Base-by-base conservation (phyloP, 2,888 invertebrate genomes). In the Anoncus sp. region DNA sequence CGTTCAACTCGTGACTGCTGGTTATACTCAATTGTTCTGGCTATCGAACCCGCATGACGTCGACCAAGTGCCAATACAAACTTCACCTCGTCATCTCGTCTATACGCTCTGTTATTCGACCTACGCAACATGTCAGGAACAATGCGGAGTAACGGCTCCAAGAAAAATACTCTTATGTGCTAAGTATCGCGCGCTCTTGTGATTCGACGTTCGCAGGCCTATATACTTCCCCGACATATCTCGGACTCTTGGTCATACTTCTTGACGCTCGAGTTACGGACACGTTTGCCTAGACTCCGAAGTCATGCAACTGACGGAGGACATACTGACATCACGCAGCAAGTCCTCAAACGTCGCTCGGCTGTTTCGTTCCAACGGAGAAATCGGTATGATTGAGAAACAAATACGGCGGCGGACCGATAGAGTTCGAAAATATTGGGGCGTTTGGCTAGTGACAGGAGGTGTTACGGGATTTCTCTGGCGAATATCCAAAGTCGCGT, bases 401-500 rank as follows among this genome's bases (percentile, higher is more conserved):
- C 51, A 55, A 55, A 60, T 18, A 59, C 20, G 27, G 31, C 18
- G 45, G 49, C 31, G 22, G 60, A 67, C 20, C n/a, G 40, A 72
- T 59, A 35, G 76, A 62, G 59, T 53, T 59, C 43, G 53, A 69
- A 53, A 65, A n/a, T 72, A 70, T 69, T 55, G 35, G 66, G 47
- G 49, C 16, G 65, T 16, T 14, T 6, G 38, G 38, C 9, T 53
- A 60, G 59, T 43, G 65, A 67, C 45, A 31, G 65, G 75, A 75
- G 73, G 66, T 83, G 85, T 84, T 85, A 79, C 82, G 83, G 83
- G 85, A 63, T 86, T 88, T 87, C 87, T 86, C 86, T 89, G 89
- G 89, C 89, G 80, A 80, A 83, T 85, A 83, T 88, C 89, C 89
- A 89, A 88, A 86, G 59, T 38, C 84, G 84, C 86, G 84, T 81